A percentile compares a stretch with the other conserved stretches of the same genome.
phyloP scores from a whole-genome alignment of 2,797 vertebrate species.

The Acanthurus lineatus region DNA sequence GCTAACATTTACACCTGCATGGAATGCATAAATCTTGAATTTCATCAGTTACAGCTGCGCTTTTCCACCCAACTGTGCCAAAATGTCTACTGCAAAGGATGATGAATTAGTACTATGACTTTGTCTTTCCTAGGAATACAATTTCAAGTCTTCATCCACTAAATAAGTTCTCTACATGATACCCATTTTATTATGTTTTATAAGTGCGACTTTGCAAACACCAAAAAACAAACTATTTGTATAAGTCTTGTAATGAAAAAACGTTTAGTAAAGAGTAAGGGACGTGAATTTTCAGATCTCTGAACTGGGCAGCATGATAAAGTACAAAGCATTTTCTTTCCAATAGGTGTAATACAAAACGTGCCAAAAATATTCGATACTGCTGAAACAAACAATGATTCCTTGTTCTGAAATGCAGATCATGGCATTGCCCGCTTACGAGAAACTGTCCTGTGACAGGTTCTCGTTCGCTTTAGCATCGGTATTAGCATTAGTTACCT shows the following conservation, averaged over 20 bases:
- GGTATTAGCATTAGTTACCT: slow-evolving; percentile 75
- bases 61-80: no score
- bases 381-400: not conserved
- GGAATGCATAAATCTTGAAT: no score
- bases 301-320: not conserved
- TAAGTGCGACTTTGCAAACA: no score
- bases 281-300: not conserved
- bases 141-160: not conserved
- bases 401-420: not conserved
- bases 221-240: no score
- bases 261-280: not conserved
- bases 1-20: no score
- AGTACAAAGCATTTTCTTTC: no score
- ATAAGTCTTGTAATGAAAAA: no score
- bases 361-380: not conserved
- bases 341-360: not conserved
- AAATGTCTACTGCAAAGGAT: not conserved
- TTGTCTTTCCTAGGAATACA: not conserved
- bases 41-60: no score
- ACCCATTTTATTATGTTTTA: no score
- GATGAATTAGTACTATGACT: not conserved
- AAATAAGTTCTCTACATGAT: not conserved
- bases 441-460: not conserved
- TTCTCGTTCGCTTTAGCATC: slow-evolving; percentile 31
- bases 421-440: not conserved